phyloP scores from a whole-genome alignment of 2,113 vertebrate genomes.

The Nymphicus hollandicus region DNA sequence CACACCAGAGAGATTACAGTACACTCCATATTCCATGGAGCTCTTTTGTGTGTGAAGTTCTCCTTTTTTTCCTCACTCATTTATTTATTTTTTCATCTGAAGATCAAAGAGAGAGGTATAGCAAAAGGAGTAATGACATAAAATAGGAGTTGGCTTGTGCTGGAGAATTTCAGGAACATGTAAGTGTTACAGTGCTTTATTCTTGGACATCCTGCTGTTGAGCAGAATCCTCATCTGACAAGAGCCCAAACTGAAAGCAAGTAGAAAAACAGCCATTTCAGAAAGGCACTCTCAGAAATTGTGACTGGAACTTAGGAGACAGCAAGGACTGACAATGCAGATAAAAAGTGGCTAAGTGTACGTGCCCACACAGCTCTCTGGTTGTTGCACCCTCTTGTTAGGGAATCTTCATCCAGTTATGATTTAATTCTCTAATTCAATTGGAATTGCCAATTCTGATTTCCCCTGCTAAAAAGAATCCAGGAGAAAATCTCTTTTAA shows the following conservation, averaged over 20 bases:
- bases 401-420: background rate
- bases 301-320: background rate
- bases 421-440: background rate
- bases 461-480: background rate
- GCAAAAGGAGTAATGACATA: background rate
- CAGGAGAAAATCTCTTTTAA: background rate
- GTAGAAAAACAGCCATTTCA: background rate
- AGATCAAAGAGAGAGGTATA: background rate
- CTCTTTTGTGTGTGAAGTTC: background rate
- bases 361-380: background rate
- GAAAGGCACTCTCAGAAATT: background rate
- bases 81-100: background rate
- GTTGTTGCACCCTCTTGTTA: accelerated
- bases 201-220: background rate
- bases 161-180: background rate
- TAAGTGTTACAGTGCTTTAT: background rate
- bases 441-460: background rate
- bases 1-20: background rate
- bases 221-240: background rate
- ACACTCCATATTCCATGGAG: background rate
- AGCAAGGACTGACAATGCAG: background rate
- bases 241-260: background rate
- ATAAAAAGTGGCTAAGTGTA: background rate
- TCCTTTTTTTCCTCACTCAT: background rate
- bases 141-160: background rate